Evolutionary conservation across 2,797 vertebrate species (phyloP), one percentile per base, ranked within the genome.

Genomic region (Tinamus major): DNA sequence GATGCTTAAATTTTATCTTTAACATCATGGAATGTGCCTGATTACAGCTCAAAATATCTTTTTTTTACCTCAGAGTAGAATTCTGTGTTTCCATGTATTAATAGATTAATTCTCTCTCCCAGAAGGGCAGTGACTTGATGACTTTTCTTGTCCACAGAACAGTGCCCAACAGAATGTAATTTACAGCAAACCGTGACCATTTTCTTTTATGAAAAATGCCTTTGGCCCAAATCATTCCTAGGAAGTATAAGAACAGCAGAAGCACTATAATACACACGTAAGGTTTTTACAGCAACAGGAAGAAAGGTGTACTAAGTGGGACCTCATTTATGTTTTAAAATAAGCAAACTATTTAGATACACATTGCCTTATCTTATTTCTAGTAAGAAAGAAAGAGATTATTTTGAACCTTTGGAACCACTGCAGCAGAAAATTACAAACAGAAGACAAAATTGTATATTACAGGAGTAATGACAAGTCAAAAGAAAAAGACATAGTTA

Each of bases 1-100:
- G 3, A 95, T 96, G 93, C 91, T 96, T 95, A 88, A 96, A 96
- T 96, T 96, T 96, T 92, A 74, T 96, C 67, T 95, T 95, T 94
- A 61, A 84, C 48, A 72, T 92, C 89, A 81, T 81, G 62, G 89
- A 85, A 92, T 71, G 82, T 92, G 69, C 46, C 93, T 91, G 92
- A 91, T 83, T 94, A 78, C 62, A 92, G 72, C 56, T 96, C 88
- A 95, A 90, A 90, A 83, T 85, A 90, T 9, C 68, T 84, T 83
- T 88, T 87, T 90, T 87, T 90, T 90, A 95, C 20, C 69, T 91
- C 61, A 93, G 94, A 89, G 87, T 71, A 75, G 46, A 72, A 90
- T 90, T 95, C 58, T 69, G 24, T 67, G 91, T 94, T 92, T 31
- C 44, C 55, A 83, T 65, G 49, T 27, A 59, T 76, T 96, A 94